phyloP scores from a whole-genome alignment of 2,113 vertebrate genomes.

The Erythrolamprus reginae region DNA sequence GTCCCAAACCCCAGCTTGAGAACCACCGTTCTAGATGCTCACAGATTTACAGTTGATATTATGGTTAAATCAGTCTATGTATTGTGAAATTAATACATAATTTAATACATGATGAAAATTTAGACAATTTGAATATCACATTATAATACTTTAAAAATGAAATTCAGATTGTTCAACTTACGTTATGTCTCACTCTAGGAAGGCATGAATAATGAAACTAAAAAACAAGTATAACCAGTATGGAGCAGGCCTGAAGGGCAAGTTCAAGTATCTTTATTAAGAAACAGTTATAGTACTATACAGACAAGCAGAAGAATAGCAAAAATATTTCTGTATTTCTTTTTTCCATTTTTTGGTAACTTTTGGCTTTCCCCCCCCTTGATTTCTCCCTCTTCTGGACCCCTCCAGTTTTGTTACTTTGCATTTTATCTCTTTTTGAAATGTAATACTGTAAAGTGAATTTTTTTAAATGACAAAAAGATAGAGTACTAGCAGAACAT shows the following conservation, averaged over 20 bases:
- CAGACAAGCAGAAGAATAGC: neutral
- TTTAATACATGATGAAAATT: neutral
- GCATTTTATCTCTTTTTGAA: neutral
- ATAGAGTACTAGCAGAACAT: neutral
- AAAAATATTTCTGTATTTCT: neutral
- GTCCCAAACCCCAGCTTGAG: too few relatives aligned
- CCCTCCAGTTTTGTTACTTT: neutral
- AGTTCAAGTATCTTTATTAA: conserved; percentile 12
- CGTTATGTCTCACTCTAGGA: neutral
- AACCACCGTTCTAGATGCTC: neutral
- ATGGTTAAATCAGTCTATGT: neutral
- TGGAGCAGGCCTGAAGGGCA: neutral
- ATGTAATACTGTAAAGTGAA: neutral
- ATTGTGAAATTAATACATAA: neutral
- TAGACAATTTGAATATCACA: neutral
- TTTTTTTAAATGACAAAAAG: neutral
- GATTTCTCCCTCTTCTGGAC: neutral
- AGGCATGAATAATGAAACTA: neutral
- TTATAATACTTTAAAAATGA: neutral
- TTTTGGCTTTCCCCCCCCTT: neutral
- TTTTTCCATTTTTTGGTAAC: neutral
- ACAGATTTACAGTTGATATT: neutral
- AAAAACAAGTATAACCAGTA: conserved; percentile 20
- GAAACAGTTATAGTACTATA: neutral
- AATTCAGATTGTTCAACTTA: neutral